Evolutionary conservation across 2,797 vertebrate genomes (phyloP).

Genomic region (Mormyrops boulengeri): DNA sequence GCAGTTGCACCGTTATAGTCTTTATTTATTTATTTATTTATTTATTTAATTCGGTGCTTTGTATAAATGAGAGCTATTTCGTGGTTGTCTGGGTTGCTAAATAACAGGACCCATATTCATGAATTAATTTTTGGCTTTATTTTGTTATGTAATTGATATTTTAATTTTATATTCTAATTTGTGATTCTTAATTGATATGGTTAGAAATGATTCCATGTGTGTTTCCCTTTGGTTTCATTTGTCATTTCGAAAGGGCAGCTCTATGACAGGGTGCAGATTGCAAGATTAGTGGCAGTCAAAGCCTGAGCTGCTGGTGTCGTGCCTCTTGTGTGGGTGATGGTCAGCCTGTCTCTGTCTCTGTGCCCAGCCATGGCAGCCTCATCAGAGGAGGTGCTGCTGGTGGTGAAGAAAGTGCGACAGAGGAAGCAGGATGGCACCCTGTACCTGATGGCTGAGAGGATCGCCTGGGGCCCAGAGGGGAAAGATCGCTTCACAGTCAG

Average conservation of each 20-base stretch:
- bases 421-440: slow-evolving; percentile 97
- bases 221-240: background rate
- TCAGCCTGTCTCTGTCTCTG: background rate
- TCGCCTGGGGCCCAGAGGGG: slow-evolving; percentile 95
- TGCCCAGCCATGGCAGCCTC: slow-evolving; percentile 79
- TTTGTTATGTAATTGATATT: background rate
- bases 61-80: slow-evolving; percentile 6
- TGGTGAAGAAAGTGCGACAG: slow-evolving; percentile 92
- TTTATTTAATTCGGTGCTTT: background rate
- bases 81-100: background rate
- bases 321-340: background rate
- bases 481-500: slow-evolving; percentile 96
- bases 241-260: background rate
- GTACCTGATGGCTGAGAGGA: slow-evolving; percentile 94
- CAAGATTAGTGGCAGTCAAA: background rate
- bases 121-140: background rate
- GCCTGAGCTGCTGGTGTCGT: background rate
- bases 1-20: background rate
- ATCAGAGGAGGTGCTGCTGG: slow-evolving; percentile 93
- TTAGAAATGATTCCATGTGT: background rate
- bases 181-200: background rate
- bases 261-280: background rate
- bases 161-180: background rate
- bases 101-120: background rate
- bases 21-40: too few species aligned